Evolutionary conservation across 2,797 vertebrate genomes (phyloP).

Genomic region (Enteromius argenteus): DNA sequence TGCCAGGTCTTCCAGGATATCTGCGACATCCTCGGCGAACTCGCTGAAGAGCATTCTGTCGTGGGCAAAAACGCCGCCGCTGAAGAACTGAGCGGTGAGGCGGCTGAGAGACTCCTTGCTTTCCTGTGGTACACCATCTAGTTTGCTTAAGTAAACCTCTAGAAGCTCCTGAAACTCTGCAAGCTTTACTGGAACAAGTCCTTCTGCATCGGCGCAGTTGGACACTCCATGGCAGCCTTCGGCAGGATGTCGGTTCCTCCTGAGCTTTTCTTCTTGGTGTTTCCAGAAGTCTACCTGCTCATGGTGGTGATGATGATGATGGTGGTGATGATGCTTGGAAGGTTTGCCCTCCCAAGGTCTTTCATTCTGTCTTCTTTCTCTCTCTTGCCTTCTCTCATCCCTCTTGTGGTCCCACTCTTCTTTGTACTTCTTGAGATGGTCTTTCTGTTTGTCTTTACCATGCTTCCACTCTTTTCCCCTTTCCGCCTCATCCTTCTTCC

Average conservation of each 20-base stretch:
- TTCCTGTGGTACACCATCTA: constrained; percentile 66
- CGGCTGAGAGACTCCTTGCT: constrained; percentile 71
- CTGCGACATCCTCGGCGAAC: constrained; percentile 79
- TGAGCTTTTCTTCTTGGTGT: constrained; percentile 77
- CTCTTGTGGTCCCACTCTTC: constrained; percentile 80
- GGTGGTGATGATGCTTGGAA: constrained; percentile 57
- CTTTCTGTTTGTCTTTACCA: constrained; percentile 62
- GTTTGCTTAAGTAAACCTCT: constrained; percentile 79
- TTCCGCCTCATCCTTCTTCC: constrained; percentile 58
- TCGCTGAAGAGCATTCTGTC: constrained; percentile 74
- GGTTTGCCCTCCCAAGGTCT: constrained; percentile 72
- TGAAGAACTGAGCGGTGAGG: constrained; percentile 74
- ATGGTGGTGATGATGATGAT: constrained; percentile 55
- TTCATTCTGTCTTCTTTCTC: constrained; percentile 77
- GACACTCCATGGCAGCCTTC: constrained; percentile 69
- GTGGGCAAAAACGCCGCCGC: constrained; percentile 74
- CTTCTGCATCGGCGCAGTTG: constrained; percentile 75
- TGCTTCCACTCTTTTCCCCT: constrained; percentile 65
- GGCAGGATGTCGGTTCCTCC: constrained; percentile 66
- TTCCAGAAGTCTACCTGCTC: constrained; percentile 73
- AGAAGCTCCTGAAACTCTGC: constrained; percentile 77
- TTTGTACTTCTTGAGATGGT: constrained; percentile 75
- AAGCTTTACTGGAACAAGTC: constrained; percentile 77
- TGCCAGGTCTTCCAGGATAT: constrained; percentile 81
- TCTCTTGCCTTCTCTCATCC: constrained; percentile 71